These are phyloP conservation scores for Hexactinellida sp. DNA, from an alignment of 37 sponge, comb jelly and placozoan genomes.

Conservation along the genomic window DNA sequence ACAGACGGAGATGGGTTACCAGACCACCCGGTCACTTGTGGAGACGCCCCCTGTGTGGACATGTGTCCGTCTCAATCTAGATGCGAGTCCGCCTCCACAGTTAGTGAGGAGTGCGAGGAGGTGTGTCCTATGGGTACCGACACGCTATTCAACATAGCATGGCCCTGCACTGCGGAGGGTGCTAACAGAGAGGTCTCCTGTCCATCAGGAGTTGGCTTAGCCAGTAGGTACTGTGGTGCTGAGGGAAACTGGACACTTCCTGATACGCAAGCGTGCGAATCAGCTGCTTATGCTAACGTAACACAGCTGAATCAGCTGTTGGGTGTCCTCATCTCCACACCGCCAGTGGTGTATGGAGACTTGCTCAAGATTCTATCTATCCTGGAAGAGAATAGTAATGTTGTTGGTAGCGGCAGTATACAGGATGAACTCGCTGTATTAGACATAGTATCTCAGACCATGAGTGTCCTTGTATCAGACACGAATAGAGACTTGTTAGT, in stretches of 20 bases:
- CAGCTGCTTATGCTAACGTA: not conserved
- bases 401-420: not conserved
- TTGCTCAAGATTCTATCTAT: not conserved
- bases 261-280: not conserved
- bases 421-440: not conserved
- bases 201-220: not conserved
- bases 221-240: not conserved
- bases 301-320: not conserved
- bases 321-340: not conserved
- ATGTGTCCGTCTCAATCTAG: not conserved
- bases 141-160: not conserved
- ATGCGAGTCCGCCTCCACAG: not conserved
- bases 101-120: not conserved
- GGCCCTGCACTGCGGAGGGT: not conserved
- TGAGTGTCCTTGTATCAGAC: not conserved
- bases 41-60: not conserved
- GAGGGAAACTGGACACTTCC: not conserved
- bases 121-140: not conserved
- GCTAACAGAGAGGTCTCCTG: not conserved
- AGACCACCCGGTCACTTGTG: not conserved
- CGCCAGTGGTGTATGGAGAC: not conserved
- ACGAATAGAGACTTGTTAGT: not conserved
- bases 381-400: not conserved
- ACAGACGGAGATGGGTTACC: not conserved
- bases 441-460: not conserved